phyloP scores from a whole-genome alignment of 2,888 invertebrate species.

The Drosophila atripex region DNA sequence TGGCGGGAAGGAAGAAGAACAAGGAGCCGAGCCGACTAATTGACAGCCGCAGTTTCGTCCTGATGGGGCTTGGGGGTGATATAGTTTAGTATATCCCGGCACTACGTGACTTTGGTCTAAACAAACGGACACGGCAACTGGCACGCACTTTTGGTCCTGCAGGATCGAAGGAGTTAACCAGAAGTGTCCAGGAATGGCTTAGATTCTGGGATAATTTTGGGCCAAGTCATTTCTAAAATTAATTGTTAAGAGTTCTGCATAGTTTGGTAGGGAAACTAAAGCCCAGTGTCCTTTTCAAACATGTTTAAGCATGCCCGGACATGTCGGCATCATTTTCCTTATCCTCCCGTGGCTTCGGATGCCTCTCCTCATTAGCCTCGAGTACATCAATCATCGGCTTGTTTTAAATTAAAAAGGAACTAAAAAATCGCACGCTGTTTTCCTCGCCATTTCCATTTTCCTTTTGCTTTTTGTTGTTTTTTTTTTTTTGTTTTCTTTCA shows the following conservation, averaged over 20 bases:
- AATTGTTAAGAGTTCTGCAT: background rate
- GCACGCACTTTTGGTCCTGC: background rate
- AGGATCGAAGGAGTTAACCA: conserved; percentile 7
- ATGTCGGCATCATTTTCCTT: background rate
- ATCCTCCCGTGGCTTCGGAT: background rate
- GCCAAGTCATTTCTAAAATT: background rate
- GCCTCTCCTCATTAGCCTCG: conserved; percentile 69
- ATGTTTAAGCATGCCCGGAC: background rate
- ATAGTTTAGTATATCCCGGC: background rate
- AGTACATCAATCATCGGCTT: conserved; percentile 76
- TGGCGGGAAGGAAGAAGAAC: background rate
- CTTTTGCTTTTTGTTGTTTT: background rate
- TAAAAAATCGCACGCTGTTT: conserved; percentile 69
- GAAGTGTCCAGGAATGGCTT: background rate
- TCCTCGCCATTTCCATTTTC: conserved; percentile 1
- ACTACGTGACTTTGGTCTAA: conserved; percentile 27
- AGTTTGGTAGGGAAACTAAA: background rate
- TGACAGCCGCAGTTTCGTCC: conserved; percentile 34
- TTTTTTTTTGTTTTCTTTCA: background rate
- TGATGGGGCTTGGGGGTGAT: conserved; percentile 1
- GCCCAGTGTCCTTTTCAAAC: background rate
- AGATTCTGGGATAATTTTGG: background rate
- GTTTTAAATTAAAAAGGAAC: conserved; percentile 72
- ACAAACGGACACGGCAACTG: conserved; percentile 8
- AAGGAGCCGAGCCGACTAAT: conserved; percentile 37